These are phyloP conservation scores for Valencia hispanica DNA, from an alignment of 2,797 vertebrate genomes.

Conservation along the genomic window DNA sequence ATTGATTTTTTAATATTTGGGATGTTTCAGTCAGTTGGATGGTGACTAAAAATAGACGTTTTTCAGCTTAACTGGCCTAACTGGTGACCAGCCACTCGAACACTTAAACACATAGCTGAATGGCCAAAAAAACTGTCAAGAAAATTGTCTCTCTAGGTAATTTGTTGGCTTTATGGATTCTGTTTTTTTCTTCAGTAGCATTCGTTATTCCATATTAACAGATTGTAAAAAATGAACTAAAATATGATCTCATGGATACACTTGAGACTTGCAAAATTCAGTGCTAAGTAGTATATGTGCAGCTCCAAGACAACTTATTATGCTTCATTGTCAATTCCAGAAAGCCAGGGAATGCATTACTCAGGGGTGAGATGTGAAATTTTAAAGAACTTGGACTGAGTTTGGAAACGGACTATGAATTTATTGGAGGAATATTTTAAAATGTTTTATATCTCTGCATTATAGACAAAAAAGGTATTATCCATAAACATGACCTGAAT, in stretches of 20 bases:
- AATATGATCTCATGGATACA: conserved; percentile 5
- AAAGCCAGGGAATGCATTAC: conserved; percentile 16
- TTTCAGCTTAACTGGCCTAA: not conserved
- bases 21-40: not conserved
- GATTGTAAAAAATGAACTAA: not conserved
- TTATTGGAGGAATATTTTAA: conserved; percentile 6
- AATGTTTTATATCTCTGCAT: conserved; percentile 6
- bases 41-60: not conserved
- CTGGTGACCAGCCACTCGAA: too few relatives aligned
- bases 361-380: conserved; percentile 5
- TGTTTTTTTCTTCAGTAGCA: not conserved
- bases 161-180: not conserved
- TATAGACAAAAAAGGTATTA: not conserved
- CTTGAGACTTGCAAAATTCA: conserved; percentile 13
- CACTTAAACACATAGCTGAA: not conserved
- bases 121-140: not conserved
- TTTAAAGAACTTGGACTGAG: not conserved
- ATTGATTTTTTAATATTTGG: not conserved
- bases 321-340: not conserved
- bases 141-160: not conserved
- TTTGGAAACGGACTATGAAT: not conserved
- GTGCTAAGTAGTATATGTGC: not conserved
- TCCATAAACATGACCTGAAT: conserved; percentile 4
- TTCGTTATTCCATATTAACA: not conserved
- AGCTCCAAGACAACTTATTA: not conserved